Evolutionary conservation across 2,797 vertebrate genomes (phyloP), one percentile per base, ranked within the genome.

Genomic region (Paratrypauchen microcephalus): DNA sequence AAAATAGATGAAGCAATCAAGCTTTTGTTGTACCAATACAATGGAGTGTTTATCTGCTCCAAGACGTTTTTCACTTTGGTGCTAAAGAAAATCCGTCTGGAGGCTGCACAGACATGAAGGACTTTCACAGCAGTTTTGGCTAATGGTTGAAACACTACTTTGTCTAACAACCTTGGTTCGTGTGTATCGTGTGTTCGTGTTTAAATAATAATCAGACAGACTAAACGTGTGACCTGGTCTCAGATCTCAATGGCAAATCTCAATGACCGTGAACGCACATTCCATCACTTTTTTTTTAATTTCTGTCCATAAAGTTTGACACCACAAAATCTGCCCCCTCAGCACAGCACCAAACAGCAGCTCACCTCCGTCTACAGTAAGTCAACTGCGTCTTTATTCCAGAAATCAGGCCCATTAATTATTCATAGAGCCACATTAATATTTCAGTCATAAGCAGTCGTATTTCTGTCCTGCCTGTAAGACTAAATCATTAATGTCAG

Each of bases 381-480:
- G 90, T 91, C 88, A 91, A 91, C 82, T 87, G 78, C 79, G 85
- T 90, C 85, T 90, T 91, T 86, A 89, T 88, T 86, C 85, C 75
- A 81, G 82, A 91, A 88, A 89, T 87, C 88, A 85, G 81, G 28
- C 45, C 5, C 11, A 59, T 91, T 78, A 88, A 91, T 88, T 80
- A 88, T 91, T 85, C 63, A 92, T 64, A 1, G n/a, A 7, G 1
- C 59, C 19, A 55, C 80, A 91, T 92, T 84, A 91, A 92, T 92
- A 91, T 91, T 92, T 91, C 81, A 91, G 77, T 82, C 83, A 83
- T 83, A 88, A 89, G 87, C 82, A 89, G 87, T 83, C 85, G 83
- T 89, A 88, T 91, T 91, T 89, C 87, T 90, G 90, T 91, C 86
- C 81, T 89, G 86, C 87, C 89, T 88, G 91, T 91, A 90, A 87